Conservation (phyloP, 2,888 invertebrate genomes). For the Macaria liturata region DNA sequence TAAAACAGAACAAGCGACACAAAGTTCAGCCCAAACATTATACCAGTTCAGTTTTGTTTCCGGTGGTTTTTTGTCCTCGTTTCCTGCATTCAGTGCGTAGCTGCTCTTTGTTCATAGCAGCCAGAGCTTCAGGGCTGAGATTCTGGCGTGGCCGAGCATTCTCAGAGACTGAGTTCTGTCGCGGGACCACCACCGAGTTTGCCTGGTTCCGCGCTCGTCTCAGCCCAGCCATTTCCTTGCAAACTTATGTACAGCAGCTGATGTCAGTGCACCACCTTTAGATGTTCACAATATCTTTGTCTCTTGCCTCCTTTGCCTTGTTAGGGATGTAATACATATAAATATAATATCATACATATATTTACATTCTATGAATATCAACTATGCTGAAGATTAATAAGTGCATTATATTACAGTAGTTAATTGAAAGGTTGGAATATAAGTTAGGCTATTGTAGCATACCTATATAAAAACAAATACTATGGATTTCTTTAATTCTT, state of each 20-base stretch:
- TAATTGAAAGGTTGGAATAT: too few species aligned
- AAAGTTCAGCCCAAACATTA: constrained; percentile 62
- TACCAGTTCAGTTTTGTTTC: constrained; percentile 89
- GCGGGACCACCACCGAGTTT: constrained; percentile 65
- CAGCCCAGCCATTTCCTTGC: constrained; percentile 64
- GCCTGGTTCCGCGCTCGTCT: constrained; percentile 75
- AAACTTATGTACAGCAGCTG: constrained; percentile 33
- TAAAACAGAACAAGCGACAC: constrained; percentile 57
- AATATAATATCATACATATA: constrained; percentile 30
- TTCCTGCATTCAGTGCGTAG: constrained; percentile 87
- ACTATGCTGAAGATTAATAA: not conserved
- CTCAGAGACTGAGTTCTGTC: constrained; percentile 72
- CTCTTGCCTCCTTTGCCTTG: constrained; percentile 40
- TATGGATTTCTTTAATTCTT: too few species aligned
- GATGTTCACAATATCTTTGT: constrained; percentile 30
- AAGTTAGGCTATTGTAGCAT: too few species aligned
- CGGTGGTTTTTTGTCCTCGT: constrained; percentile 86
- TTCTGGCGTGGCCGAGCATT: constrained; percentile 72
- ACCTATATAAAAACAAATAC: too few species aligned
- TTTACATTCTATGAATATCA: constrained; percentile 30
- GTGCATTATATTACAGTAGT: not conserved
- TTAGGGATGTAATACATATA: constrained; percentile 49
- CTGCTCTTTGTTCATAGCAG: constrained; percentile 87
- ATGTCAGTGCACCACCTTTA: constrained; percentile 12
- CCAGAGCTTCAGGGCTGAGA: constrained; percentile 77